Evolutionary conservation across 1,140 invertebrate species (phyloP), one percentile per base, ranked within the genome.

Genomic region (Leptinotarsa lineolata): DNA sequence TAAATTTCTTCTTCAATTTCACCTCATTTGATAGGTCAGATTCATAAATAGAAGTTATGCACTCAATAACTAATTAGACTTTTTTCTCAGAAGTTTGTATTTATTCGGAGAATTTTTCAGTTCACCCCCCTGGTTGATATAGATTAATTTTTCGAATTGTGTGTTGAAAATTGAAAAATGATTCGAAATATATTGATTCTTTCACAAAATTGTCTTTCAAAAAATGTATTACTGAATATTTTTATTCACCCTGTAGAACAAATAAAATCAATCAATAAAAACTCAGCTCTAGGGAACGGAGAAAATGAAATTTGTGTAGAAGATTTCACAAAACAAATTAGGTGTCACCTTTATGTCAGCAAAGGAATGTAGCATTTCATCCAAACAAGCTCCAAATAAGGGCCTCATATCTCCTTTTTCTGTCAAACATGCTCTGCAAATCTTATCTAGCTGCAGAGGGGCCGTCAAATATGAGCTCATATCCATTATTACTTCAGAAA

Each of bases 301-400:
- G 8, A 39, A 39, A 39, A 39, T 39, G 8, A 39, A 39, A 39
- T 39, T 11, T 11, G 30, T 11, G 8, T 11, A 39, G 30, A 8
- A 39, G 30, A 54, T 5, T 54, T 15, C 48, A 54, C 48, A 16
- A 39, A 39, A 39, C 30, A 39, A 39, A 54, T 54, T 54, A 54
- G 4, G 15, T 61, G 63, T 79, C 83, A 86, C 85, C 80, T 85
- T 74, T 22, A 86, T 76, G 24, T 80, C 79, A 65, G 85, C 81
- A 68, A 86, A 84, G n/a, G 81, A 81, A 67, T 80, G 76, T 15
- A 86, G 76, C 85, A 86, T 86, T 80, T 85, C 84, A 76, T 86
- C 84, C 39, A 86, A 76, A 79, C 84, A 86, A 54, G 84, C 83
- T 5, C 85, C 85, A 76, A 83, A 86, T 63, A 86, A 77, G n/a